Percentiles rank a stretch among this genome's conserved stretches.
phyloP scores from a whole-genome alignment of 2,797 vertebrate genomes.

The Masticophis lateralis region DNA sequence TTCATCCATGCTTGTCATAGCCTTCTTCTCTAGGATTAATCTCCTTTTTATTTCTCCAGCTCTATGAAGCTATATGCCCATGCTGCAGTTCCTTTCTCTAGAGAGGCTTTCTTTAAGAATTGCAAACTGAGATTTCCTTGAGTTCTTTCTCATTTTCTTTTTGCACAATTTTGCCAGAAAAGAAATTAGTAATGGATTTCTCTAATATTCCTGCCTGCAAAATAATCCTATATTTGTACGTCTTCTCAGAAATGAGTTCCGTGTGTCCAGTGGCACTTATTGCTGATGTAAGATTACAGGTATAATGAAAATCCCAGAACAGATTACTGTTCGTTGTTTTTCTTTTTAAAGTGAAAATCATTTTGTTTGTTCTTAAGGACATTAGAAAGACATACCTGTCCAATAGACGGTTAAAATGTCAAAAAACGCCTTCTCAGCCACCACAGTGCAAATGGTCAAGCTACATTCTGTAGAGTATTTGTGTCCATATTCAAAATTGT shows the following conservation, averaged over 20 bases:
- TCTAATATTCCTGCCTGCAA: background rate
- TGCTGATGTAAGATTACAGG: background rate
- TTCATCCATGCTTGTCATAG: background rate
- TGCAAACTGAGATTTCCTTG: background rate
- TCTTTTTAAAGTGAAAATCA: background rate
- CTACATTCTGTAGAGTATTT: background rate
- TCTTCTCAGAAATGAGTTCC: background rate
- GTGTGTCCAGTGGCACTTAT: background rate
- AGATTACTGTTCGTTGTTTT: background rate
- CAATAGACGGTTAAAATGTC: background rate
- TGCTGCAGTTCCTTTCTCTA: background rate
- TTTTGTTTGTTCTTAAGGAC: background rate
- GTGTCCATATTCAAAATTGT: background rate
- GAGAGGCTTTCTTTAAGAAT: background rate
- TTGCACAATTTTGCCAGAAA: background rate
- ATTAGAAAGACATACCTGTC: background rate
- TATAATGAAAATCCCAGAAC: background rate
- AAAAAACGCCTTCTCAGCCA: background rate
- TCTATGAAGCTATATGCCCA: background rate
- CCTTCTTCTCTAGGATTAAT: background rate
- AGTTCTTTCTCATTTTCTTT: background rate
- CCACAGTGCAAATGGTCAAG: background rate
- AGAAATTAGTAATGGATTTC: background rate
- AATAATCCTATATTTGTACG: background rate
- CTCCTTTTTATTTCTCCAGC: background rate